A percentile compares a stretch with the other conserved stretches of the same genome.
These are phyloP conservation scores for Engystomops pustulosus DNA, from an alignment of 2,113 vertebrate genomes.

Conservation along the genomic window DNA sequence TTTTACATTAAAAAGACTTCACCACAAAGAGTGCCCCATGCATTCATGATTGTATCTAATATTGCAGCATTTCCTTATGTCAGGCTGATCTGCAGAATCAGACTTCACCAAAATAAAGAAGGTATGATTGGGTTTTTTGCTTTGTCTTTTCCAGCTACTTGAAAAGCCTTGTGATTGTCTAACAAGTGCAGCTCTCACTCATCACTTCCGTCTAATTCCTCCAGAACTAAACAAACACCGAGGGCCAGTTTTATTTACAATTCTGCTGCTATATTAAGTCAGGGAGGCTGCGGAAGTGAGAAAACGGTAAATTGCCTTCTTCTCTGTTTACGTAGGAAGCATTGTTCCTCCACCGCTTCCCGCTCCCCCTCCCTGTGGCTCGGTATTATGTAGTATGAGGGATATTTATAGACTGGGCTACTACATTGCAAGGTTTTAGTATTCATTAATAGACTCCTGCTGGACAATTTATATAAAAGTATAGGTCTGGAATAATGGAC, in stretches of 20 bases:
- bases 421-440: not conserved
- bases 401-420: slow-evolving; percentile 18
- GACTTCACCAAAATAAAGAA: too few species aligned
- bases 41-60: too few species aligned
- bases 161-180: not conserved
- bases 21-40: too few species aligned
- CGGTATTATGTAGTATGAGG: not conserved
- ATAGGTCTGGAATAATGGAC: not conserved
- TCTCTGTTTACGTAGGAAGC: not conserved
- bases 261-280: slow-evolving; percentile 22
- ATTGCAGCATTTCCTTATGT: too few species aligned
- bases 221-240: not conserved
- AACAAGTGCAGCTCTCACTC: not conserved
- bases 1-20: too few species aligned
- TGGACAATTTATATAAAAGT: not conserved
- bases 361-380: slow-evolving; percentile 1
- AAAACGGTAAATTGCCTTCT: not conserved
- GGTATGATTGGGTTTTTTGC: not conserved
- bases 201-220: not conserved
- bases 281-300: slow-evolving; percentile 6
- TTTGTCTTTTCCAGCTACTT: too few species aligned
- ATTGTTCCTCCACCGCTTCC: not conserved
- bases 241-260: not conserved
- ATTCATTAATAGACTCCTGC: not conserved
- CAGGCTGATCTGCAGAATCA: too few species aligned